A percentile compares a stretch with the other conserved stretches of the same genome.
phyloP scores from a whole-genome alignment of 2,888 invertebrate species.

The Lasioglossum vierecki region DNA sequence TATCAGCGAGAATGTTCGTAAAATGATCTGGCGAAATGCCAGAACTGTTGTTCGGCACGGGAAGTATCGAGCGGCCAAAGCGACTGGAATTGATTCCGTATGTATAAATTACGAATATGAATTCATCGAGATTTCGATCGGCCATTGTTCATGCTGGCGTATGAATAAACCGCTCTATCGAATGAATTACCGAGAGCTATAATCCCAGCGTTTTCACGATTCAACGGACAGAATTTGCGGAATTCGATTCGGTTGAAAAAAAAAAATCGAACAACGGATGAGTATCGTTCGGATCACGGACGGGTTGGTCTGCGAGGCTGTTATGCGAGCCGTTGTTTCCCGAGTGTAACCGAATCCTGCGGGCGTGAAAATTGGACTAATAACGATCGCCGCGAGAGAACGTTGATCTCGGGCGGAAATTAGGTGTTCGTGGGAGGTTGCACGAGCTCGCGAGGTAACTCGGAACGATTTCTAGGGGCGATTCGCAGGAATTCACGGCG shows the following conservation, averaged over 20 bases:
- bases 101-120: not conserved
- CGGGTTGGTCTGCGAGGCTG: not conserved
- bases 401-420: conserved; percentile 8
- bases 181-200: not conserved
- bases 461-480: not conserved
- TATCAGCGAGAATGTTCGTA: not conserved
- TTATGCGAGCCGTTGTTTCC: not conserved
- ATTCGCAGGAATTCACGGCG: conserved; percentile 12
- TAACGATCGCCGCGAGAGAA: conserved; percentile 1
- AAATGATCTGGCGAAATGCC: not conserved
- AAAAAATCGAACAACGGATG: not conserved
- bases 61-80: not conserved
- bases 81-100: not conserved
- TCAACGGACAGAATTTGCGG: not conserved
- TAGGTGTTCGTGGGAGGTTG: not conserved
- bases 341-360: not conserved
- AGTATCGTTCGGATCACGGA: not conserved
- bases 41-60: not conserved
- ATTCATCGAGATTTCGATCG: not conserved
- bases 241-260: not conserved
- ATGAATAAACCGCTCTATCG: not conserved
- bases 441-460: not conserved
- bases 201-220: too few species aligned
- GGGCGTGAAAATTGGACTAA: conserved; percentile 3
- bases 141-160: too few species aligned